Evolutionary conservation across 2,888 invertebrate genomes (phyloP), one percentile per base, ranked within the genome.

Genomic region (Caradrina kadenii): DNA sequence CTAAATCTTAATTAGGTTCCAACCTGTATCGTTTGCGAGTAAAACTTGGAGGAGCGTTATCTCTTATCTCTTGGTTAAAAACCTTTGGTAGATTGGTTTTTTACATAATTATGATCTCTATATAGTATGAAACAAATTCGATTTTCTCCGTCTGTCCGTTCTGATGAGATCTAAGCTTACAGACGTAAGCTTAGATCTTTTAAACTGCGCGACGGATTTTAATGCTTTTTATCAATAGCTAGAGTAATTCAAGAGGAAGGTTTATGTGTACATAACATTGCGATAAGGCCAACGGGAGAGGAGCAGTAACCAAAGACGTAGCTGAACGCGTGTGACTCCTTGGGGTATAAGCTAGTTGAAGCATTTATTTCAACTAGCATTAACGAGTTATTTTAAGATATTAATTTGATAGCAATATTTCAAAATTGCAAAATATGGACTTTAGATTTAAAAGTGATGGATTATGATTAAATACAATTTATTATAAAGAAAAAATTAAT

Each of bases 1-100:
- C 63, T 83, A 85, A 83, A 90, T 89, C 89, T 90, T 91, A 90
- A 91, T 91, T 91, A 90, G 86, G 75, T 88, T 84, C 81, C 72
- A 53, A 5, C 53, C 62, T 67, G 74, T 78, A 63, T 67, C 73
- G 62, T 75, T 63, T 76, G 72, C 78, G 77, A 82, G 82, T 86
- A 79, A 79, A 83, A 86, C 81, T 83, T 87, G 81, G 76, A 85
- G 56, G 21, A 83, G 77, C 61, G 21, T 70, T 70, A 63, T 70
- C 75, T 62, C 11, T 56, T 54, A 45, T 45, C 45, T 17, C 1
- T 5, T 13, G 59, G 52, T 61, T 50, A 63, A 65, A 53, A 60
- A 61, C 42, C 53, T 54, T 15, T 7, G 2, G n/a, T 42, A 17
- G 56, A 78, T 81, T 66, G 55, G 15, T 65, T 77, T 76, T 79